These are phyloP conservation scores for Trachurus trachurus DNA, from an alignment of 2,797 vertebrate genomes.

Conservation along the genomic window DNA sequence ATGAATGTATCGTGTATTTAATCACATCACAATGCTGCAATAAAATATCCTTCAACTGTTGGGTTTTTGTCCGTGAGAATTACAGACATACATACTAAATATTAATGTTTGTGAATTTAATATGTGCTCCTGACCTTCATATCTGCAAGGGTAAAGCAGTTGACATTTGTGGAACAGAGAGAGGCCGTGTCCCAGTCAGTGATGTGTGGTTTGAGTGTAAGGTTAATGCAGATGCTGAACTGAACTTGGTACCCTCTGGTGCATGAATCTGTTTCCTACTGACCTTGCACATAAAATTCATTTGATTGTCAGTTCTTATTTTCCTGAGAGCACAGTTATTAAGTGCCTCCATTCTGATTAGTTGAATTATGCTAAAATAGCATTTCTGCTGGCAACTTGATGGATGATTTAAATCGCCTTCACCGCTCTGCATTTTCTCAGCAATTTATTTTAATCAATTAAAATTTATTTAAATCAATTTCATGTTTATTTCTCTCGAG, in stretches of 20 bases:
- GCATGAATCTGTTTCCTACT: slow-evolving; percentile 20
- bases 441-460: slow-evolving; percentile 77
- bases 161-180: background rate
- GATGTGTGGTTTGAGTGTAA: background rate
- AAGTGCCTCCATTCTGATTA: slow-evolving; percentile 61
- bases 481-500: slow-evolving; percentile 70
- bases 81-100: background rate
- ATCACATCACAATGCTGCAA: too few species aligned
- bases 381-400: slow-evolving; percentile 66
- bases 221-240: slow-evolving; percentile 6
- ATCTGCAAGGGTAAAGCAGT: background rate
- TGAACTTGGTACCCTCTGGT: slow-evolving; percentile 17
- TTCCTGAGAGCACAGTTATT: slow-evolving; percentile 49
- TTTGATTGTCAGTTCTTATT: slow-evolving; percentile 61
- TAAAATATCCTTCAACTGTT: too few species aligned
- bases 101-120: slow-evolving; percentile 14
- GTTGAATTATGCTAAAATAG: slow-evolving; percentile 69
- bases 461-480: slow-evolving; percentile 77
- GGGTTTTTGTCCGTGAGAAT: too few species aligned
- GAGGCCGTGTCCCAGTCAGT: background rate
- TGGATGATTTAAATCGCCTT: slow-evolving; percentile 62
- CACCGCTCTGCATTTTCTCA: slow-evolving; percentile 47
- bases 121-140: slow-evolving; percentile 13
- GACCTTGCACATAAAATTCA: slow-evolving; percentile 48
- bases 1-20: too few species aligned